Evolutionary conservation across 1,140 invertebrate genomes (phyloP).

Genomic region (Chrysopa pallens): DNA sequence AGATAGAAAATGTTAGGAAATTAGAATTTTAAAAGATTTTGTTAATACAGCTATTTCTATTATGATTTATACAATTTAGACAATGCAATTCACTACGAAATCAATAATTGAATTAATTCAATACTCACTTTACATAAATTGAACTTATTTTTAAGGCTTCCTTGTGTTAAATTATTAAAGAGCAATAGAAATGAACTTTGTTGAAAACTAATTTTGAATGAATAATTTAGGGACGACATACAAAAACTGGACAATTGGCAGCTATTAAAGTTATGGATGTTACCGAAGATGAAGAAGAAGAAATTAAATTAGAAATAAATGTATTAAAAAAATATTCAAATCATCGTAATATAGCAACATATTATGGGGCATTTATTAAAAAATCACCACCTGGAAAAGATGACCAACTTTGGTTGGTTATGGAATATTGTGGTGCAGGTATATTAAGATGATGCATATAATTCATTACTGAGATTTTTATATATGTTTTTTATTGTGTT

Average conservation of each 20-base stretch:
- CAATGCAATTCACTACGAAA: no score
- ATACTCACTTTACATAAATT: no score
- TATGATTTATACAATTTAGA: no score
- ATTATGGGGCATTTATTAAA: conserved; percentile 99
- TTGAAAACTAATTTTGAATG: conserved; percentile 3
- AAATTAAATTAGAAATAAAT: conserved; percentile 99
- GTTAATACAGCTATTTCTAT: no score
- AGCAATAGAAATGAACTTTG: no score
- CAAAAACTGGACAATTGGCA: conserved; percentile 96
- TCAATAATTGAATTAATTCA: no score
- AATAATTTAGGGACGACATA: conserved; percentile 79
- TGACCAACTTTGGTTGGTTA: conserved; percentile 98
- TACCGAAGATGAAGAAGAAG: conserved; percentile 99
- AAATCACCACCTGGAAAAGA: conserved; percentile 97
- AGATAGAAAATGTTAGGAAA: no score
- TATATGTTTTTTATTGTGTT: background rate
- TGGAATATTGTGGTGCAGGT: conserved; percentile 99
- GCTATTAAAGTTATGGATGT: conserved; percentile 99
- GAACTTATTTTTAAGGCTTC: no score
- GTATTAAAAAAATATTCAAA: conserved; percentile 98
- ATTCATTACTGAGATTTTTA: background rate
- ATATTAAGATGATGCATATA: background rate
- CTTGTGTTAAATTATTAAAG: background rate
- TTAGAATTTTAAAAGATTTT: no score
- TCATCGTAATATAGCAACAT: conserved; percentile 98